Evolutionary conservation across 2,113 vertebrate genomes (phyloP).

Genomic region (Semnornis frantzii): DNA sequence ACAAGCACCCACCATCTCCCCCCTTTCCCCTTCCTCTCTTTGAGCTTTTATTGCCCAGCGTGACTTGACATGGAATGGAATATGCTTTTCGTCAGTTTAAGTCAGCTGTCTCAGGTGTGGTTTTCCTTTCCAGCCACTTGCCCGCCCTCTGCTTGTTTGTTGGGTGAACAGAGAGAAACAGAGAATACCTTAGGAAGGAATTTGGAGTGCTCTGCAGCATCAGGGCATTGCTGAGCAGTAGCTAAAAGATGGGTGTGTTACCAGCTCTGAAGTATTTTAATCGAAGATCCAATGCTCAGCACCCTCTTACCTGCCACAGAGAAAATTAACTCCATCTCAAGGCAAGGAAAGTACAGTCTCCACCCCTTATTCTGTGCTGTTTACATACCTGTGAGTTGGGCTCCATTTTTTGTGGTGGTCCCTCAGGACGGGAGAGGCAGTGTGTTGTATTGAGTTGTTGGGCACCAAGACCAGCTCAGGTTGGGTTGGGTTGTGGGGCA

Average conservation of each 20-base stretch:
- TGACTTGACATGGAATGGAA: neutral
- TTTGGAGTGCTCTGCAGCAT: too few species aligned
- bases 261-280: neutral
- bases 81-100: neutral
- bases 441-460: neutral
- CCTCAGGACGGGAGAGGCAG: neutral
- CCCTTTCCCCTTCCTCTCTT: neutral
- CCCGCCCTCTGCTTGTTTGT: neutral
- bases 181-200: neutral
- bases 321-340: neutral
- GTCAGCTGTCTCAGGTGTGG: neutral
- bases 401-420: rapidly evolving
- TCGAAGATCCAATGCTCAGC: neutral
- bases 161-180: neutral
- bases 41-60: neutral
- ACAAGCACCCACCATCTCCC: neutral
- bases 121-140: neutral
- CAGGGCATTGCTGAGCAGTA: neutral
- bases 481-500: neutral
- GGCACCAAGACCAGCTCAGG: neutral
- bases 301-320: neutral
- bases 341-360: neutral
- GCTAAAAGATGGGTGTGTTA: neutral
- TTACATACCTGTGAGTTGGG: neutral
- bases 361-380: neutral